A percentile compares a stretch with the other conserved stretches of the same genome.
Evolutionary conservation across 2,888 invertebrate species (phyloP).

Genomic region (Maniola hyperantus): DNA sequence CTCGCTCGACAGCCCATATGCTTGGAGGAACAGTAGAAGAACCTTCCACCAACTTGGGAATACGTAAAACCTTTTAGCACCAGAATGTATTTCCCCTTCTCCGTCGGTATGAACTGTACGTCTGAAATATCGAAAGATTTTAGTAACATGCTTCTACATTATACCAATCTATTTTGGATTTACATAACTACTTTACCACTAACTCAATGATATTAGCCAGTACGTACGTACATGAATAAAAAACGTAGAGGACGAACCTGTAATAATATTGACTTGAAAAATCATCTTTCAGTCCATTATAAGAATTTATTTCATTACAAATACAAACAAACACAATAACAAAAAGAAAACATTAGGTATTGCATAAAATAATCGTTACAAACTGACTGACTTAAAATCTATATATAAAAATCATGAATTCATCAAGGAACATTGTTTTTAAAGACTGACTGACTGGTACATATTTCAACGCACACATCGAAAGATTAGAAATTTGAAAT

Average conservation of each 20-base stretch:
- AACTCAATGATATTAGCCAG: too few species aligned
- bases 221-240: too few species aligned
- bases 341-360: too few species aligned
- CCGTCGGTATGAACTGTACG: conserved; percentile 79
- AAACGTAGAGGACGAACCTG: not conserved
- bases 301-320: not conserved
- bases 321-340: too few species aligned
- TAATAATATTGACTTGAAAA: too few species aligned
- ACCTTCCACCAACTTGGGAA: conserved; percentile 77
- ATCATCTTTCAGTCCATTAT: not conserved
- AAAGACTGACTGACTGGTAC: not conserved
- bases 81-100: conserved; percentile 76
- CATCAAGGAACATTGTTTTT: not conserved
- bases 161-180: too few species aligned
- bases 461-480: too few species aligned
- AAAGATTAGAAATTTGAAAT: too few species aligned
- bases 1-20: conserved; percentile 76
- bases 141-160: conserved; percentile 38
- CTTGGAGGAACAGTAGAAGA: conserved; percentile 78
- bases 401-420: not conserved
- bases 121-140: conserved; percentile 59
- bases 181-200: too few species aligned
- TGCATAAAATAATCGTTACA: too few species aligned
- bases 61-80: conserved; percentile 76
- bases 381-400: too few species aligned